Evolutionary conservation across 1,140 invertebrate species (phyloP), one percentile per base, ranked within the genome.

Genomic region (Eriocheir sinensis): DNA sequence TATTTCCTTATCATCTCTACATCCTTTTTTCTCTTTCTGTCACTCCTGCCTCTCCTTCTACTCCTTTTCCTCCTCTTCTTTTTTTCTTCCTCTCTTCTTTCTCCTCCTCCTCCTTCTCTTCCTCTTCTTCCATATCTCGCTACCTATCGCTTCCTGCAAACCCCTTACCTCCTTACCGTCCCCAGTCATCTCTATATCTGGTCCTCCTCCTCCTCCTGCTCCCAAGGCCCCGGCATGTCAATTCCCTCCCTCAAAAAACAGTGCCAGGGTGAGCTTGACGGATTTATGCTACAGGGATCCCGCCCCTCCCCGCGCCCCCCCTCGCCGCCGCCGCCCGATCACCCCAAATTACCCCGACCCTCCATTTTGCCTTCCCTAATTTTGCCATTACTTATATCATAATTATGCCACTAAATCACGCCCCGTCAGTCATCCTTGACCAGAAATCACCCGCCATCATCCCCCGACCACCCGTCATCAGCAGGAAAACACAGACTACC

Each of bases 391-490:
- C 34, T 93, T 93, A 93, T 89, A 89, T 41, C 83, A n/a, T 93
- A 93, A 93, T 93, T 79, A 85, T 93, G 38, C 36, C 83, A 72
- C 85, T 93, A 93, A 93, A 93, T 93, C 92, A 93, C 21, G 3
- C 32, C 4, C 34, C 34, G 92, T 93, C 92, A 93, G 83, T 93
- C 92, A 93, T 79, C 92, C 41, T 88, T 27, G 44, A 40, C 34
- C 85, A 93, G 85, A 89, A 88, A 72, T 93, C 92, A 88, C 92
- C 83, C 92, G 53, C 89, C 92, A 93, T 93, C 92, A 93, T 93
- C 48, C 92, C 53, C 34, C 41, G 88, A 92, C 83, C 91, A 92
- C 91, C 91, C 91, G 91, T 92, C 91, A 92, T 92, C 91, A 92
- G 81, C 30, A 36, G 32, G 30, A 93, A 93, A 93, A 40, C 92